These are phyloP conservation scores for Siderastrea siderea DNA, from an alignment of 92 coral and sea anemone species.

Conservation along the genomic window DNA sequence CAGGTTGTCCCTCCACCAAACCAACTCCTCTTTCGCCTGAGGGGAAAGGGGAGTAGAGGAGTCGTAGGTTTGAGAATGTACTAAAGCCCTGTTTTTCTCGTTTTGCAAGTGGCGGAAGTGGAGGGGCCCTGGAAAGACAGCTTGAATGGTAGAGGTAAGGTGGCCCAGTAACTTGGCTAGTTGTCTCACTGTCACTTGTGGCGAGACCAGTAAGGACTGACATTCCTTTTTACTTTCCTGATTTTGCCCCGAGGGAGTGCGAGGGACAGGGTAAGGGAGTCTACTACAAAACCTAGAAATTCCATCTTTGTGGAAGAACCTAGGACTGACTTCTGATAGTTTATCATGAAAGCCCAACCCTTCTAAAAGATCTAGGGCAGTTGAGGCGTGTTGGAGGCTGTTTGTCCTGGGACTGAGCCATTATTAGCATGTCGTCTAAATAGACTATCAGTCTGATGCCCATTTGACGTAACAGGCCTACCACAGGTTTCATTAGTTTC, in stretches of 20 bases:
- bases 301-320: slow-evolving; percentile 48
- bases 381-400: slow-evolving; percentile 49
- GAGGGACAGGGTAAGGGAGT: slow-evolving; percentile 51
- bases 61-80: slow-evolving; percentile 40
- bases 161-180: slow-evolving; percentile 60
- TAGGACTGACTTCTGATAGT: slow-evolving; percentile 55
- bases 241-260: slow-evolving; percentile 68
- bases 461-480: slow-evolving; percentile 49
- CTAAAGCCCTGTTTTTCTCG: slow-evolving; percentile 69
- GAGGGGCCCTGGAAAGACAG: slow-evolving; percentile 70
- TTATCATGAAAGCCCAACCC: slow-evolving; percentile 60
- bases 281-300: slow-evolving; percentile 67
- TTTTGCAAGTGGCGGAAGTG: slow-evolving; percentile 67
- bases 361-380: slow-evolving; percentile 51
- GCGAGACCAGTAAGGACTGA: slow-evolving; percentile 37
- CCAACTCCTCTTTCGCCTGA: slow-evolving; percentile 67
- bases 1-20: slow-evolving; percentile 75
- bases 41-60: slow-evolving; percentile 48
- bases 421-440: slow-evolving; percentile 65
- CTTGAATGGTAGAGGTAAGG: slow-evolving; percentile 57
- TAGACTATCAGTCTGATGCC: slow-evolving; percentile 58
- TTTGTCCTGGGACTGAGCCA: slow-evolving; percentile 55
- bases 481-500: slow-evolving; percentile 65
- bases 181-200: slow-evolving; percentile 34
- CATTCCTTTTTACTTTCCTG: slow-evolving; percentile 54